phyloP scores from a whole-genome alignment of 2,113 vertebrate genomes.

The pig (Sus scrofa) region DNA sequence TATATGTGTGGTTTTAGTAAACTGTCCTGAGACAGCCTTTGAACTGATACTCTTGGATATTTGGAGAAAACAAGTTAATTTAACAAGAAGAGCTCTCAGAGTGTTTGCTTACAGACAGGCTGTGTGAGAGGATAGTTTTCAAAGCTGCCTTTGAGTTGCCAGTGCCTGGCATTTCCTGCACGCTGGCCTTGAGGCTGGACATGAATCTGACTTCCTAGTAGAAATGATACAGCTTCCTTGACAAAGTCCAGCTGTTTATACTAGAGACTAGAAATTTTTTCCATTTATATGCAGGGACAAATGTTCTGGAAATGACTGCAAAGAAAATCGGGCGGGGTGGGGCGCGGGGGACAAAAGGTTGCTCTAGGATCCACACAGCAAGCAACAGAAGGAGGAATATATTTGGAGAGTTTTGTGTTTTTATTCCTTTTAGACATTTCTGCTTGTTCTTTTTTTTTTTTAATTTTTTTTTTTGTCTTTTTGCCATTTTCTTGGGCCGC shows the following conservation, averaged over 20 bases:
- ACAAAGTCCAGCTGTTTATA: conserved; percentile 12
- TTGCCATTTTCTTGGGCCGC: no score
- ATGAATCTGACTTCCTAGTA: neutral
- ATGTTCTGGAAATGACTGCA: neutral
- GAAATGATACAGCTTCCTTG: neutral
- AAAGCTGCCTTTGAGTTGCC: neutral
- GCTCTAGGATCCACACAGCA: neutral
- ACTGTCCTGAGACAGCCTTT: neutral
- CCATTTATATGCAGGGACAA: neutral
- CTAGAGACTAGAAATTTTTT: neutral
- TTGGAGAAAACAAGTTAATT: conserved; percentile 1
- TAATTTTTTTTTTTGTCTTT: no score
- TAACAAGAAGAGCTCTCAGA: neutral
- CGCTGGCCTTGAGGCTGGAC: neutral
- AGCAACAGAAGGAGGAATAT: neutral
- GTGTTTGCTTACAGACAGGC: neutral
- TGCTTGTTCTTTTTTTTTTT: neutral
- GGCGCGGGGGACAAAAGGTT: neutral
- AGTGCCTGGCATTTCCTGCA: neutral
- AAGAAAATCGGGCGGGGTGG: neutral
- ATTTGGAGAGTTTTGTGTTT: neutral
- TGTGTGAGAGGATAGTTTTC: neutral
- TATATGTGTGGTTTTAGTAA: neutral
- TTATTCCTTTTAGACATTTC: neutral
- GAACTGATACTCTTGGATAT: neutral